A percentile compares a stretch with the other conserved stretches of the same genome.
phyloP scores from a whole-genome alignment of 1,140 invertebrate genomes.

The Rhynchophorus ferrugineus region DNA sequence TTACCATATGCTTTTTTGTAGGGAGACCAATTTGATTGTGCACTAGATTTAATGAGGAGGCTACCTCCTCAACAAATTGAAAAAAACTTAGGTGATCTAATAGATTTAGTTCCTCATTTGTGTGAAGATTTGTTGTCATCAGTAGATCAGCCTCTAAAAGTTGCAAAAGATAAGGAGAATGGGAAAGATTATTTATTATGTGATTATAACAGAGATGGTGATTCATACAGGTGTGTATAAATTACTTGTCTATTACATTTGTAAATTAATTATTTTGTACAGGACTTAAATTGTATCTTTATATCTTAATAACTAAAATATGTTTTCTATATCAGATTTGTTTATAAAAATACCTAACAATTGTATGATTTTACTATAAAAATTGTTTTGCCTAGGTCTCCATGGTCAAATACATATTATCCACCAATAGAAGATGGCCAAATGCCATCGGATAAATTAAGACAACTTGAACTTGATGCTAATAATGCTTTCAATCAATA shows the following conservation, averaged over 20 bases:
- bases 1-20: too few relatives aligned
- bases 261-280: neutral
- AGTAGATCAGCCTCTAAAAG: slow-evolving; percentile 97
- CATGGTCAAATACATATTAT: slow-evolving; percentile 98
- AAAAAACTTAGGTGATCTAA: slow-evolving; percentile 95
- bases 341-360: too few relatives aligned
- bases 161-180: slow-evolving; percentile 87
- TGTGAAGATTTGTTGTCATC: slow-evolving; percentile 96
- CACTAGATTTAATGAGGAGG: slow-evolving; percentile 95
- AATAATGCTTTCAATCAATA: slow-evolving; percentile 99
- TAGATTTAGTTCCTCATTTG: slow-evolving; percentile 89
- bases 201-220: slow-evolving; percentile 98
- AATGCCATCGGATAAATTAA: slow-evolving; percentile 91
- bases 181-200: slow-evolving; percentile 97
- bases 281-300: neutral
- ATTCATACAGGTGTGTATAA: slow-evolving; percentile 84
- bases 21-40: slow-evolving; percentile 97
- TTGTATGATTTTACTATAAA: neutral
- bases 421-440: slow-evolving; percentile 97
- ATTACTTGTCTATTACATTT: neutral
- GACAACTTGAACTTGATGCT: slow-evolving; percentile 95
- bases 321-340: neutral
- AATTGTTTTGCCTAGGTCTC: slow-evolving; percentile 60
- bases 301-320: neutral
- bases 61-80: slow-evolving; percentile 98